phyloP scores from a whole-genome alignment of 2,888 invertebrate genomes.

The Catocala nupta region DNA sequence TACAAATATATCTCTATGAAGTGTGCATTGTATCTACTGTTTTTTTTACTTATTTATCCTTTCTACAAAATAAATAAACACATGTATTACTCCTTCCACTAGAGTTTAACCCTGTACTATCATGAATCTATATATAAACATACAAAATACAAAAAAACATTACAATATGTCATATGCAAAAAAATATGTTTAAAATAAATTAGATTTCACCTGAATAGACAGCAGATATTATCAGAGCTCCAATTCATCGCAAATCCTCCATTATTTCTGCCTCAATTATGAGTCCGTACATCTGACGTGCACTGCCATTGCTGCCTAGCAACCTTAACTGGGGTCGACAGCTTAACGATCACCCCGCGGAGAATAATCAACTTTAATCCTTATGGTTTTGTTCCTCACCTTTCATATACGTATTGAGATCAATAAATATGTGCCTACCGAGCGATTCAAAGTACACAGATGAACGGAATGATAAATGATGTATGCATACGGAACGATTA shows the following conservation, averaged over 20 bases:
- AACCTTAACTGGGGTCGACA: constrained; percentile 21
- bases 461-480: too few relatives aligned
- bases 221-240: constrained; percentile 2
- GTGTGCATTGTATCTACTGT: too few relatives aligned
- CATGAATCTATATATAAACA: too few relatives aligned
- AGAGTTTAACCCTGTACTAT: too few relatives aligned
- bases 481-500: background rate
- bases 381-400: constrained; percentile 12
- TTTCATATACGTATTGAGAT: background rate
- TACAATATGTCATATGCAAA: too few relatives aligned
- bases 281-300: constrained; percentile 7
- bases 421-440: constrained; percentile 1
- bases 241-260: constrained; percentile 27
- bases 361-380: constrained; percentile 36
- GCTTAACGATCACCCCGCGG: constrained; percentile 29
- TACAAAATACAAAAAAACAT: too few relatives aligned
- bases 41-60: too few relatives aligned
- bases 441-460: background rate
- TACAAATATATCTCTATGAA: too few relatives aligned
- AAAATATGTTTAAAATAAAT: too few relatives aligned
- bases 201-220: background rate
- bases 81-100: too few relatives aligned
- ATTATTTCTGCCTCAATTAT: constrained; percentile 31
- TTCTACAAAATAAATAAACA: too few relatives aligned
- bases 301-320: background rate